Base-by-base conservation (phyloP, 2,113 vertebrate species). In the Triplophysa tibetana region DNA sequence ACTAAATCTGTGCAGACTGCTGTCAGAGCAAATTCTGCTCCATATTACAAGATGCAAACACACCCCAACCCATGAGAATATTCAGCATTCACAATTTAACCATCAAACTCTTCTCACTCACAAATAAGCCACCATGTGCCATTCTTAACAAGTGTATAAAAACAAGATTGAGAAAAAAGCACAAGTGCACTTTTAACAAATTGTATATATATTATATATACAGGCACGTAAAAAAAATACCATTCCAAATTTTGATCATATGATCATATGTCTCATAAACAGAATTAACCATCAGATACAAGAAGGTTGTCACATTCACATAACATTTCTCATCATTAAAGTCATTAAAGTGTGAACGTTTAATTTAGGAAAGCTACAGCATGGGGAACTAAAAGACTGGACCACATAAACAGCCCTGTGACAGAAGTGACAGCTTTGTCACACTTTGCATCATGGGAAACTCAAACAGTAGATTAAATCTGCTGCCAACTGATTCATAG, bases 401-500 rank as follows among this genome's bases (percentile, higher is more conserved):
- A 62, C 16, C 38, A 60, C 65, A 52, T 60, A 78, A 79, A 70
- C 56, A 48, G 54, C 56, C 56, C 67, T 52, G 24, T 63, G 43
- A 52, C 64, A 70, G 52, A 64, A 78, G 38, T 78, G 68, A 77
- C 62, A 73, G 61, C n/a, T 67, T 43, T 60, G 19, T 58, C 61
- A 78, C 45, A 58, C 26, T 65, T 72, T 70, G 43, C 62, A 65
- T 66, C 81, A 73, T 64, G 52, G 50, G 64, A 56, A 73, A 64
- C 43, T 65, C 69, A 80, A 79, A 73, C 78, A 72, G 61, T 43
- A 75, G 78, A 80, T 82, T 11, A 50, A 73, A 78, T 33, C 29
- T 45, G 43, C 68, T 81, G 52, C 66, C 60, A 74, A 21, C 8
- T 16, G 21, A 56, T 24, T 23, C 33, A 70, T 54, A 29, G 41